Evolutionary conservation across 2,797 vertebrate species (phyloP).

Genomic region (Sebastes diaconus): DNA sequence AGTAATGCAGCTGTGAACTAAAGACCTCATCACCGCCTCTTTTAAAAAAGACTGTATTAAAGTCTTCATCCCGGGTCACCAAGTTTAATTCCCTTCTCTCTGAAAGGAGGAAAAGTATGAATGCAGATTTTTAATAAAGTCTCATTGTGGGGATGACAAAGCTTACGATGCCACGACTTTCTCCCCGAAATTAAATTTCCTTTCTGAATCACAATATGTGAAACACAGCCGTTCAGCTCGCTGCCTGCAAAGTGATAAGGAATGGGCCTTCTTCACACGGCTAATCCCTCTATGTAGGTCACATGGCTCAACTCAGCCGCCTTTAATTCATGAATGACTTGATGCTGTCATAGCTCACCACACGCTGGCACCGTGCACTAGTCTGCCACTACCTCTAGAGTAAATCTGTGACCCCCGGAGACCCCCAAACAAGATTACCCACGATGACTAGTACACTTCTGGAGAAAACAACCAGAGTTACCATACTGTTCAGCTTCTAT

Average conservation of each 20-base stretch:
- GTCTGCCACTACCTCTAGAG: not conserved
- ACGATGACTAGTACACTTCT: not conserved
- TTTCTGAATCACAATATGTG: not conserved
- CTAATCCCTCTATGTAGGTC: constrained; percentile 70
- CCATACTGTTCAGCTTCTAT: not conserved
- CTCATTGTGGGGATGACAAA: not conserved
- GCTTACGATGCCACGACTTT: constrained; percentile 1
- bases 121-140: constrained; percentile 9
- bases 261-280: constrained; percentile 32
- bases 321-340: constrained; percentile 52
- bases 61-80: not conserved
- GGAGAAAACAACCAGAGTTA: not conserved
- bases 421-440: not conserved
- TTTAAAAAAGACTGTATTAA: not conserved
- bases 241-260: constrained; percentile 37
- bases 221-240: constrained; percentile 1
- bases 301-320: constrained; percentile 58
- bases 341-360: not conserved
- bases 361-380: not conserved
- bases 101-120: not conserved
- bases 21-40: not conserved
- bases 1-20: not conserved
- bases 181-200: constrained; percentile 20
- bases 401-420: not conserved
- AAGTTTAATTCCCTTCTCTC: not conserved